phyloP scores from a whole-genome alignment of 2,888 invertebrate genomes.

The Acanthococcus lagerstroemiae region DNA sequence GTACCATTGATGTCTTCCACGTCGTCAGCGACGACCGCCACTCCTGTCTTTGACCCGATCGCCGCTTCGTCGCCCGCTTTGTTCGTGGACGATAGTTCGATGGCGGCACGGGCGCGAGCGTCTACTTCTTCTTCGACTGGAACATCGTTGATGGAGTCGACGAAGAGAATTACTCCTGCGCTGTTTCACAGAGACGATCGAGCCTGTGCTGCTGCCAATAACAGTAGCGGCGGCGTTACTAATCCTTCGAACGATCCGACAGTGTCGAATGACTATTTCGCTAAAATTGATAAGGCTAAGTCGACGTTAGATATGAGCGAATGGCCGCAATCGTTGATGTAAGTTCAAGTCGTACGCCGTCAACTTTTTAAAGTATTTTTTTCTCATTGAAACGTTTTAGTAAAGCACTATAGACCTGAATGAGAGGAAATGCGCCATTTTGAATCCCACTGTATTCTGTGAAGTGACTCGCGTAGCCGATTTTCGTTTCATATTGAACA shows the following conservation, averaged over 20 bases:
- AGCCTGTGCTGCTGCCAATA: slow-evolving; percentile 39
- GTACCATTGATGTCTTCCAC: slow-evolving; percentile 35
- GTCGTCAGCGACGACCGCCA: slow-evolving; percentile 42
- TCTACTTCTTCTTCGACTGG: too few species aligned
- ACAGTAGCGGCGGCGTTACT: not conserved
- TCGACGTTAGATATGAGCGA: slow-evolving; percentile 29
- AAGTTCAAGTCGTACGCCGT: not conserved
- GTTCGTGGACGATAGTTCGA: not conserved
- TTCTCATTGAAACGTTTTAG: too few species aligned
- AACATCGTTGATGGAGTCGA: too few species aligned
- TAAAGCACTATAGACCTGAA: too few species aligned
- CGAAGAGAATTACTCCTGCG: slow-evolving; percentile 12
- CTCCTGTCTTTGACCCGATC: slow-evolving; percentile 37
- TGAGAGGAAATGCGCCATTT: too few species aligned
- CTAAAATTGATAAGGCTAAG: slow-evolving; percentile 32
- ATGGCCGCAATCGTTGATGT: slow-evolving; percentile 35
- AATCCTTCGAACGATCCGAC: not conserved
- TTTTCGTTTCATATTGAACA: too few species aligned
- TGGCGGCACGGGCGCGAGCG: too few species aligned
- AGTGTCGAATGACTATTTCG: slow-evolving; percentile 25
- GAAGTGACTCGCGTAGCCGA: too few species aligned
- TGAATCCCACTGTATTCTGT: too few species aligned
- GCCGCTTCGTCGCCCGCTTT: slow-evolving; percentile 48
- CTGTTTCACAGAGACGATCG: not conserved
- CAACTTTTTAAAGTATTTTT: not conserved